Conservation (phyloP, 2,888 invertebrate species). For the Polietes domitor region DNA sequence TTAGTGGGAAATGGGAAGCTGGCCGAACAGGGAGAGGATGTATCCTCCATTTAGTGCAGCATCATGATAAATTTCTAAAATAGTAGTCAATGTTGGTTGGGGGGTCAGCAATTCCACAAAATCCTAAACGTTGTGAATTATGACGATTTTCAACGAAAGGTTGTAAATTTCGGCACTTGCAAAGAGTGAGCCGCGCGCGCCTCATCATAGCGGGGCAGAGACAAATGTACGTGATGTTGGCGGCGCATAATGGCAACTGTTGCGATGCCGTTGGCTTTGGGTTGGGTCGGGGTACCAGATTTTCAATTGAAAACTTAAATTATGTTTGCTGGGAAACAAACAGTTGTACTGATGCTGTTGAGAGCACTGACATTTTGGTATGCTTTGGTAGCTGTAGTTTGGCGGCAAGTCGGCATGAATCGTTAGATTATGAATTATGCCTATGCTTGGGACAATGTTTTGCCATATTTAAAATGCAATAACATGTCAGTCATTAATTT, state of each 20-base stretch:
- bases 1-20: no score
- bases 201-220: neutral
- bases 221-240: neutral
- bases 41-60: neutral
- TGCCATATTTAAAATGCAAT: no score
- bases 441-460: no score
- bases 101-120: constrained; percentile 32
- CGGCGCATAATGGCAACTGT: neutral
- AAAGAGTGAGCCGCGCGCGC: neutral
- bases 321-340: neutral
- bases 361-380: neutral
- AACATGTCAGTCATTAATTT: no score
- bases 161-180: constrained; percentile 56
- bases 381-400: neutral
- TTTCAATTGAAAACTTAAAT: constrained; percentile 25
- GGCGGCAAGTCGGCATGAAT: neutral
- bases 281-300: neutral
- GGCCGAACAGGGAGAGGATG: neutral
- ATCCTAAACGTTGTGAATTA: constrained; percentile 28
- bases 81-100: constrained; percentile 46
- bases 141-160: constrained; percentile 46
- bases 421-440: no score
- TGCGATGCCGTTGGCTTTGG: neutral
- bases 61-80: constrained; percentile 20
- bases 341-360: no score